These are phyloP conservation scores for Halcyon senegalensis DNA, from an alignment of 2,113 vertebrate species.

Conservation along the genomic window DNA sequence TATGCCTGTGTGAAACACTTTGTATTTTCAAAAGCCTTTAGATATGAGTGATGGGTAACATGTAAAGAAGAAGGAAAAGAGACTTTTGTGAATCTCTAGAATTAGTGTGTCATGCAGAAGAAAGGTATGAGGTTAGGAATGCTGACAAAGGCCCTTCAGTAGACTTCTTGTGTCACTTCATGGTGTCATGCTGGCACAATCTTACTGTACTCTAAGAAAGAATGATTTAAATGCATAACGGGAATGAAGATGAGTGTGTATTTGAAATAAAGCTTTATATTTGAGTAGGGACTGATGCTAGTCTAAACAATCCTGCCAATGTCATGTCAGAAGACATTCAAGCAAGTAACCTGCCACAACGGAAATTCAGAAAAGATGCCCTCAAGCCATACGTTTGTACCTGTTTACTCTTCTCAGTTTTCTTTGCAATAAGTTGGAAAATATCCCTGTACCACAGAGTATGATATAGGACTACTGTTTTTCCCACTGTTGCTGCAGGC, in stretches of 20 bases:
- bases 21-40: background rate
- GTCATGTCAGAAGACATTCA: background rate
- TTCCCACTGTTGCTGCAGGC: background rate
- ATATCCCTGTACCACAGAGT: background rate
- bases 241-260: background rate
- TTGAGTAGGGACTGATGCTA: background rate
- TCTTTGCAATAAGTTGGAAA: background rate
- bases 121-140: background rate
- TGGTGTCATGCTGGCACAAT: background rate
- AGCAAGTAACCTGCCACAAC: background rate
- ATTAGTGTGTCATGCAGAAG: background rate
- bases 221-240: background rate
- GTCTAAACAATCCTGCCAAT: background rate
- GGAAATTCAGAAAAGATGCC: background rate
- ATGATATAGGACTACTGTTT: background rate
- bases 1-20: background rate
- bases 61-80: background rate
- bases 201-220: background rate
- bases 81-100: background rate
- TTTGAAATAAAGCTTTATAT: background rate
- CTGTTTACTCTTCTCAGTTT: background rate
- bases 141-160: background rate
- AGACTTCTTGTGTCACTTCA: background rate
- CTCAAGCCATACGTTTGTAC: fast-evolving
- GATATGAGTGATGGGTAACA: background rate